Evolutionary conservation across 2,888 invertebrate genomes (phyloP).

Genomic region (Tetragnatha montana): DNA sequence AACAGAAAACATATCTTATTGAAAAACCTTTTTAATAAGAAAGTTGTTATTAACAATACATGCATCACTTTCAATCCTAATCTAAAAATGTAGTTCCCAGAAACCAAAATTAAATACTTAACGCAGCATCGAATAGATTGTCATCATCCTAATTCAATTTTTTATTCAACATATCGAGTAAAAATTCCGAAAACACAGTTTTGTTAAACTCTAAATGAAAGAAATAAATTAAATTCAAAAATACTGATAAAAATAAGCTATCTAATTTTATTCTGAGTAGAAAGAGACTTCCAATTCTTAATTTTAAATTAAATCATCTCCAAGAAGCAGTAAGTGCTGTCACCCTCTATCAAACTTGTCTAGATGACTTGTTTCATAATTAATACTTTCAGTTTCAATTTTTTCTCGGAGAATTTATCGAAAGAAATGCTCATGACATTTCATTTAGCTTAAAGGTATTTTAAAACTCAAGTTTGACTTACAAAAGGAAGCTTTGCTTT

Average conservation of each 20-base stretch:
- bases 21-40: too few species aligned
- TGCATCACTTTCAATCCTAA: too few species aligned
- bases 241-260: background rate
- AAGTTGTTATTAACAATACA: too few species aligned
- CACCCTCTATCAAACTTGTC: background rate
- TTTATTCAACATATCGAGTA: too few species aligned
- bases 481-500: background rate
- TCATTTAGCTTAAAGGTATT: constrained; percentile 19
- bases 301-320: background rate
- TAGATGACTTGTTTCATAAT: constrained; percentile 8
- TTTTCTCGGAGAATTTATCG: background rate
- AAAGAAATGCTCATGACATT: constrained; percentile 16
- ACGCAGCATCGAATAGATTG: too few species aligned
- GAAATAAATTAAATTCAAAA: background rate
- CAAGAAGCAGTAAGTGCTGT: constrained; percentile 13
- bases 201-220: background rate
- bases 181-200: too few species aligned
- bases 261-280: background rate
- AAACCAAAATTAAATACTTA: too few species aligned
- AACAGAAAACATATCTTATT: too few species aligned
- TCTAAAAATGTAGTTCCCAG: too few species aligned
- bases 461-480: background rate
- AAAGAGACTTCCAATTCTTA: background rate
- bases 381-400: constrained; percentile 16
- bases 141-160: too few species aligned